Evolutionary conservation across 2,888 invertebrate genomes (phyloP).

Genomic region (Spisula subtruncata): DNA sequence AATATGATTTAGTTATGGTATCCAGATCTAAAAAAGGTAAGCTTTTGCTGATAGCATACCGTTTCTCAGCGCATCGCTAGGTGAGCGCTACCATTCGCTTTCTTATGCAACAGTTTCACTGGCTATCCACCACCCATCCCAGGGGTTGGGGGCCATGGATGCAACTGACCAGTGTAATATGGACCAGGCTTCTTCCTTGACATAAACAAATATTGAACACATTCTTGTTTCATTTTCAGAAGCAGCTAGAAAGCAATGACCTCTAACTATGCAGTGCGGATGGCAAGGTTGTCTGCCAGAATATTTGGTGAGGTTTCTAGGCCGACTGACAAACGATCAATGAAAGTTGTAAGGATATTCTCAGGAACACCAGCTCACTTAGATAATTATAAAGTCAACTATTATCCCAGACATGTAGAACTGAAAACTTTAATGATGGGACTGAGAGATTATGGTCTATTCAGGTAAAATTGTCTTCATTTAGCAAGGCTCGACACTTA

Average conservation of each 20-base stretch:
- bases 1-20: too few relatives aligned
- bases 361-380: slow-evolving; percentile 93
- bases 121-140: too few relatives aligned
- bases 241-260: slow-evolving; percentile 56
- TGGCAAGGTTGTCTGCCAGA: slow-evolving; percentile 94
- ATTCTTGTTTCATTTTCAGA: not conserved
- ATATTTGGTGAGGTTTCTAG: slow-evolving; percentile 95
- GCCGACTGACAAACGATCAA: slow-evolving; percentile 90
- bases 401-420: slow-evolving; percentile 95
- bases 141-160: too few relatives aligned
- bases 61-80: too few relatives aligned
- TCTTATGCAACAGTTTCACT: too few relatives aligned
- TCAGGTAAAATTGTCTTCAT: slow-evolving; percentile 78
- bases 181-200: too few relatives aligned
- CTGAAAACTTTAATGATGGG: slow-evolving; percentile 92
- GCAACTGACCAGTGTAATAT: too few relatives aligned
- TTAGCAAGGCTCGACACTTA: too few relatives aligned
- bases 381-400: slow-evolving; percentile 92
- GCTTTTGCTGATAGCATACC: too few relatives aligned
- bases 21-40: too few relatives aligned
- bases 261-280: slow-evolving; percentile 93
- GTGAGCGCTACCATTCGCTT: too few relatives aligned
- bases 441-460: slow-evolving; percentile 83
- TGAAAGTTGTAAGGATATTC: slow-evolving; percentile 92
- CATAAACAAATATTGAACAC: too few relatives aligned